phyloP scores from a whole-genome alignment of 2,797 vertebrate genomes.

The Spatula clypeata region DNA sequence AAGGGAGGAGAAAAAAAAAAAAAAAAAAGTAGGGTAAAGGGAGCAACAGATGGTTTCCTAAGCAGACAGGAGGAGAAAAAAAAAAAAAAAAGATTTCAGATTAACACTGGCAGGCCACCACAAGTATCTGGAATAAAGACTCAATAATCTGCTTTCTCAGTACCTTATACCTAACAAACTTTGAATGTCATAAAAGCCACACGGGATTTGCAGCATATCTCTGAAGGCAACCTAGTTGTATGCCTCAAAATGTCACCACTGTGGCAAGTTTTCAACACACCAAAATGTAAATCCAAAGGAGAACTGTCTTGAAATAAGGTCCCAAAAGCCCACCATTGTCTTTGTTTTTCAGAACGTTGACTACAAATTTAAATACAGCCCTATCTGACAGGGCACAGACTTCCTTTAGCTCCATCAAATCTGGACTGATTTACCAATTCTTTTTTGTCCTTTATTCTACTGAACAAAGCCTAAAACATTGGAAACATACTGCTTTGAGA shows the following conservation, averaged over 20 bases:
- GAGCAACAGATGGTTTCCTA: conserved; percentile 2
- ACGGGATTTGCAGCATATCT: background rate
- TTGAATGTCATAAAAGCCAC: background rate
- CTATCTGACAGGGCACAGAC: background rate
- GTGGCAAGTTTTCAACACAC: background rate
- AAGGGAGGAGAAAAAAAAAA: background rate
- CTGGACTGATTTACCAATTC: background rate
- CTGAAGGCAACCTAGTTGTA: background rate
- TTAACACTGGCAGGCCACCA: background rate
- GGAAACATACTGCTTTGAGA: background rate
- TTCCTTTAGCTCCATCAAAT: background rate
- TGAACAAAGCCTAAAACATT: background rate
- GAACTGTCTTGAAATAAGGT: background rate
- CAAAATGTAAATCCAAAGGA: conserved; percentile 11
- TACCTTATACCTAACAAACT: background rate
- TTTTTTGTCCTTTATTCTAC: background rate
- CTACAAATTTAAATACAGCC: background rate
- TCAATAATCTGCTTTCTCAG: background rate
- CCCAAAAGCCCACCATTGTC: background rate
- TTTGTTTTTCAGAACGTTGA: background rate
- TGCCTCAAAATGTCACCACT: background rate
- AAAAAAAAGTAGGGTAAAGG: background rate
- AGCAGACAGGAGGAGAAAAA: background rate
- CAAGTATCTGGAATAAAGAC: background rate
- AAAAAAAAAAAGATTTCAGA: background rate